Conservation (phyloP, 2,797 vertebrate species). For the Gallinago nigripennis region DNA sequence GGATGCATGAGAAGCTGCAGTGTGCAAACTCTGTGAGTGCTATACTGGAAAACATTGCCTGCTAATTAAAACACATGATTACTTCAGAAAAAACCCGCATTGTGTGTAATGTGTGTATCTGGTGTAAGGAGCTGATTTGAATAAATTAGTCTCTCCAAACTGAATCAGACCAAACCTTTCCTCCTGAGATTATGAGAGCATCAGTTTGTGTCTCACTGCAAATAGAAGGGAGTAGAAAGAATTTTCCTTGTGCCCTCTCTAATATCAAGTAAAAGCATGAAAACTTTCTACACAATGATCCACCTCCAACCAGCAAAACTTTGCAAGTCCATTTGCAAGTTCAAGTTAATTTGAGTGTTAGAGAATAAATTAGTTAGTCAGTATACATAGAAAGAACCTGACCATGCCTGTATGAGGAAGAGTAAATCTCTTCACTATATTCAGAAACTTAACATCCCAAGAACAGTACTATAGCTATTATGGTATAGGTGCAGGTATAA, state of each 20-base stretch:
- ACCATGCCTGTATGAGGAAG: not conserved
- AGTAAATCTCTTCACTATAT: not conserved
- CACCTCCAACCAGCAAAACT: not conserved
- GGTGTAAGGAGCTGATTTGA: not conserved
- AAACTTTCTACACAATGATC: not conserved
- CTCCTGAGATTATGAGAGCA: not conserved
- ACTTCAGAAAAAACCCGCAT: not conserved
- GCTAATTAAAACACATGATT: not conserved
- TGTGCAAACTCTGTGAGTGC: not conserved
- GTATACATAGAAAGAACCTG: not conserved
- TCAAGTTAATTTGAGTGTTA: not conserved
- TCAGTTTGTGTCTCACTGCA: not conserved
- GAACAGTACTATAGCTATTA: not conserved
- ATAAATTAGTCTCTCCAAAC: not conserved
- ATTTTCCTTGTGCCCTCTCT: not conserved
- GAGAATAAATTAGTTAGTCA: not conserved
- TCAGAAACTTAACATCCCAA: not conserved
- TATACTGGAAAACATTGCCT: not conserved
- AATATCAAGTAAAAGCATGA: not conserved
- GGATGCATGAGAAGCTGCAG: not conserved
- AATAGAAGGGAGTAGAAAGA: not conserved
- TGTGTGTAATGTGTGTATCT: not conserved
- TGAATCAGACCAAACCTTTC: not conserved
- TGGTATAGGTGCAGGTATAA: accelerated
- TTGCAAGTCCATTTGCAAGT: not conserved